phyloP scores from a whole-genome alignment of 2,888 invertebrate species.

The Cephus rjabovi region DNA sequence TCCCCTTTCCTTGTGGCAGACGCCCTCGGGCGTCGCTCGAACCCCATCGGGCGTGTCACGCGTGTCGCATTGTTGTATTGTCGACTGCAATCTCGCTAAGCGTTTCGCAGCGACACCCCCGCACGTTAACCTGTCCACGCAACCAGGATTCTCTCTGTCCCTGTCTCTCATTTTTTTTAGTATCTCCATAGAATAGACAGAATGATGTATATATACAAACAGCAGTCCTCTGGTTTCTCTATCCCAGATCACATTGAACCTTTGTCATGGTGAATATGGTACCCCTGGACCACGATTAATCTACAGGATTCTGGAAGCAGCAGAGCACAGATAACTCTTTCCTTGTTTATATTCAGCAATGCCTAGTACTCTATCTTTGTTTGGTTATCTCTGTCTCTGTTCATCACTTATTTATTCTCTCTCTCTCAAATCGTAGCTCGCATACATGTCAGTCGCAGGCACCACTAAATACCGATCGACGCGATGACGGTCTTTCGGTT shows the following conservation, averaged over 20 bases:
- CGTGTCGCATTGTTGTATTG: slow-evolving; percentile 64
- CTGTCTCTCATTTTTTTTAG: neutral
- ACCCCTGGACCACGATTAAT: neutral
- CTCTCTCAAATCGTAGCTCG: slow-evolving; percentile 20
- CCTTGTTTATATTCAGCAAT: no score
- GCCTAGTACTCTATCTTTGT: neutral
- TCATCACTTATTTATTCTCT: neutral
- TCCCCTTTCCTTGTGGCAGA: slow-evolving; percentile 8
- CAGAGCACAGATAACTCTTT: neutral
- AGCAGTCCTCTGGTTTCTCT: neutral
- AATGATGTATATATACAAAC: neutral
- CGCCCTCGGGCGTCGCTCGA: slow-evolving; percentile 34
- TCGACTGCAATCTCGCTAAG: slow-evolving; percentile 66
- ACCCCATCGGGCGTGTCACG: slow-evolving; percentile 64
- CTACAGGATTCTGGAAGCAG: neutral
- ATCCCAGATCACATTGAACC: neutral
- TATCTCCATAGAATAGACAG: neutral
- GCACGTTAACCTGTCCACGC: slow-evolving; percentile 15
- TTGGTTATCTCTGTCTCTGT: neutral
- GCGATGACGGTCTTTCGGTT: slow-evolving; percentile 43
- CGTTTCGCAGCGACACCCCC: slow-evolving; percentile 59
- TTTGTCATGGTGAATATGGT: neutral
- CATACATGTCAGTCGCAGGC: slow-evolving; percentile 61
- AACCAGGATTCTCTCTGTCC: neutral
- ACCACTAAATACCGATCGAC: slow-evolving; percentile 63